A percentile compares a stretch with the other conserved stretches of the same genome.
phyloP scores from a whole-genome alignment of 2,888 invertebrate species.

The Cosmorhoe ocellata region DNA sequence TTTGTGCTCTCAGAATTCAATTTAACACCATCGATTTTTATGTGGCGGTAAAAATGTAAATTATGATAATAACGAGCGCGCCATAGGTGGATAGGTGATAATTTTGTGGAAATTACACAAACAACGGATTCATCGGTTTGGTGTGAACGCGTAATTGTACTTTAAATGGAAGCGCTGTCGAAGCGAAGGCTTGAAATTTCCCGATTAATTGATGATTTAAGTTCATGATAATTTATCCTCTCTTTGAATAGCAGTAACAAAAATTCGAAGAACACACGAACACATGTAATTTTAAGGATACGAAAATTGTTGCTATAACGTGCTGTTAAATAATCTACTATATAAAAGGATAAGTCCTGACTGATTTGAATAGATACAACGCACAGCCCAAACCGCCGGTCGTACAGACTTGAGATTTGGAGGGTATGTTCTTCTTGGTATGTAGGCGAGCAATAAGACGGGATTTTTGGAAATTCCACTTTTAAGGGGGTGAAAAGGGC shows the following conservation, averaged over 20 bases:
- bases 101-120: conserved; percentile 66
- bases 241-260: conserved; percentile 16
- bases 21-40: conserved; percentile 77
- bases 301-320: not conserved
- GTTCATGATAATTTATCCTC: conserved; percentile 22
- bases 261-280: conserved; percentile 16
- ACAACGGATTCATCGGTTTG: conserved; percentile 56
- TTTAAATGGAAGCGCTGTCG: conserved; percentile 44
- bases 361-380: no score
- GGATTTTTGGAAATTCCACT: no score
- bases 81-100: conserved; percentile 63
- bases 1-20: conserved; percentile 73
- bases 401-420: no score
- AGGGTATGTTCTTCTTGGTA: no score
- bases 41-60: conserved; percentile 62
- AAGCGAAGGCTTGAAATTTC: conserved; percentile 22
- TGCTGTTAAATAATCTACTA: no score
- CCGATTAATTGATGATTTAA: conserved; percentile 24
- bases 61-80: conserved; percentile 65
- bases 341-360: no score
- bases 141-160: conserved; percentile 61
- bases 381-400: no score
- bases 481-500: no score
- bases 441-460: no score
- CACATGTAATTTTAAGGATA: not conserved